phyloP scores from a whole-genome alignment of 2,797 vertebrate genomes.

The Podarcis siculus region DNA sequence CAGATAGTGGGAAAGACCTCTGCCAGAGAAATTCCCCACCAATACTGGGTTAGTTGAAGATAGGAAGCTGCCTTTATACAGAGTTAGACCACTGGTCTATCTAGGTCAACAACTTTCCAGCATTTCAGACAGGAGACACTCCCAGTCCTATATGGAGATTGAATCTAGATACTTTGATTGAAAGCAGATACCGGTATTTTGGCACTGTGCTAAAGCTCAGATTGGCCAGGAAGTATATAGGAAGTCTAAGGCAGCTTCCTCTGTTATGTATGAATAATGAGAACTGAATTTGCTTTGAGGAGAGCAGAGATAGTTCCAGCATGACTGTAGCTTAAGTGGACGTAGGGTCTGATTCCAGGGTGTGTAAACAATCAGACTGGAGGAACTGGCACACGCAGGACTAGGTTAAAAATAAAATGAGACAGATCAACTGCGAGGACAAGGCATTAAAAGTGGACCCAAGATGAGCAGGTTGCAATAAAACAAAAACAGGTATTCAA shows the following conservation, averaged over 20 bases:
- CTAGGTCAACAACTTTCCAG: too few relatives aligned
- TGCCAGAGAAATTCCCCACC: background rate
- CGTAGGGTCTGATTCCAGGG: background rate
- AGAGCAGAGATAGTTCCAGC: background rate
- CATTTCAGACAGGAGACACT: too few relatives aligned
- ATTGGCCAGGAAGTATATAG: too few relatives aligned
- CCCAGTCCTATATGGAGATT: too few relatives aligned
- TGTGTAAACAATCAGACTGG: background rate
- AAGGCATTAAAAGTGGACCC: background rate
- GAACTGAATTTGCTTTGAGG: background rate
- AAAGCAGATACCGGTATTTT: too few relatives aligned
- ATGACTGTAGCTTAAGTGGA: background rate
- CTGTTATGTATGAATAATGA: background rate
- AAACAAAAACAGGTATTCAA: background rate
- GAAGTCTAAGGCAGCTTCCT: background rate
- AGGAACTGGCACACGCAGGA: background rate
- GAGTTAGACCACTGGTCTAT: too few relatives aligned
- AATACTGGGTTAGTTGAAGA: background rate
- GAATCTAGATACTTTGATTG: too few relatives aligned
- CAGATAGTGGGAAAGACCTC: background rate
- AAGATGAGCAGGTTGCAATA: background rate
- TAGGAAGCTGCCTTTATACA: too few relatives aligned
- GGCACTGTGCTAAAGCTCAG: background rate
- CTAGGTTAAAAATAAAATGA: background rate
- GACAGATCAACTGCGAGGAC: background rate